Base-by-base conservation (phyloP, 2,797 vertebrate genomes). In the Steatocranus sp. region DNA sequence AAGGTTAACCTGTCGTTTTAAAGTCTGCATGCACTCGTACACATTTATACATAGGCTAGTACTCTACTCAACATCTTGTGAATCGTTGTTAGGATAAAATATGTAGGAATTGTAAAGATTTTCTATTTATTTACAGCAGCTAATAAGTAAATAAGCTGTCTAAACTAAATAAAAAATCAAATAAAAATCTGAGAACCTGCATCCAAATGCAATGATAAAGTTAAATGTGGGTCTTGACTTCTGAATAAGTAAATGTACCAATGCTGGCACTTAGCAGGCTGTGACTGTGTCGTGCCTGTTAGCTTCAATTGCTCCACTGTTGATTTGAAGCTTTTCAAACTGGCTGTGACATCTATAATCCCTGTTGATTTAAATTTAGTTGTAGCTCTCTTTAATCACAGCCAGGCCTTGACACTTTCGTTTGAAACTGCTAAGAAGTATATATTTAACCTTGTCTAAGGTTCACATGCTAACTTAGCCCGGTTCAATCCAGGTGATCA, bases 1-100 rank as follows among this genome's bases (percentile, higher is more conserved):
- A 38, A 86, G 89, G 85, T 93, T 92, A 91, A 91, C 85, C 83
- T 90, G 80, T 88, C 70, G 2, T 88, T 92, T 91, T 84, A 84
- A 84, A 90, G 82, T 77, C 41, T 61, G 15, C 73, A 51, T 75
- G 58, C 77, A 66, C 82, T 75, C 25, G 48, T 80, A 58, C 58
- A 73, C 81, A 38, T 49, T 36, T 66, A 49, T 51, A 61, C 34
- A 78, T 78, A 51, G 54, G 49, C 20, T 49, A 9, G 27, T 6
- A 56, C 17, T 46, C 79, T 15, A 63, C 10, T 77, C 34, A 78
- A 70, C 78, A 38, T 78, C 46, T 80, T 51, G 49, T 78, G 63
- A 54, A 80, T 63, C 6, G 27, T 32, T 61, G 25, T 49, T 36
- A 79, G 66, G 6, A 66, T 68, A 32, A 30, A 63, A 32, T 68